phyloP scores from a whole-genome alignment of 2,888 invertebrate species.

The Frankliniella fusca region DNA sequence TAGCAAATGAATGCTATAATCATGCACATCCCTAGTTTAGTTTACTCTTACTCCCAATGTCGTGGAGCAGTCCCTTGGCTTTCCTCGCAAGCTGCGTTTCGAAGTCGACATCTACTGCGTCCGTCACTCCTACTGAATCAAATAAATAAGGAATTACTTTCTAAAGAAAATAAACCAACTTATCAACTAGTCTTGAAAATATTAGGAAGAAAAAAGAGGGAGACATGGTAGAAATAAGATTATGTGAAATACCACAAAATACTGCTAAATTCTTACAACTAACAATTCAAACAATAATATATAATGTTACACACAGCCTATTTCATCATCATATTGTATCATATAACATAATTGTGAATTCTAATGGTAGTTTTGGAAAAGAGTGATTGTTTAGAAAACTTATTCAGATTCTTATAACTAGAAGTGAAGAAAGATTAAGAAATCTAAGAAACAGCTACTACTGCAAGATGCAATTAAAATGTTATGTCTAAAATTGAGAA shows the following conservation, averaged over 20 bases:
- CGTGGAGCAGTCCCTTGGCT: conserved; percentile 9
- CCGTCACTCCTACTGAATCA: not conserved
- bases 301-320: not conserved
- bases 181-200: too few species aligned
- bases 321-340: not conserved
- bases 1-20: not conserved
- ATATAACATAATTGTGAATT: not conserved
- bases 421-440: too few species aligned
- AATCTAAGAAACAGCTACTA: too few species aligned
- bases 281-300: not conserved
- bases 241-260: not conserved
- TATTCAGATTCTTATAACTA: too few species aligned
- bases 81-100: conserved; percentile 13
- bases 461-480: too few species aligned
- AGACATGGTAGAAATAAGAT: not conserved
- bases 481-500: too few species aligned
- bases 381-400: too few species aligned
- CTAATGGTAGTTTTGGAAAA: too few species aligned
- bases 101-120: conserved; percentile 18
- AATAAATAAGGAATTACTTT: not conserved
- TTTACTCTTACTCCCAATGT: not conserved
- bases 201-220: not conserved
- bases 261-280: not conserved
- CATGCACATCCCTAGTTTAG: not conserved
- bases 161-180: not conserved